These are phyloP conservation scores for Delia radicum DNA, from an alignment of 1,140 invertebrate species.

Conservation along the genomic window DNA sequence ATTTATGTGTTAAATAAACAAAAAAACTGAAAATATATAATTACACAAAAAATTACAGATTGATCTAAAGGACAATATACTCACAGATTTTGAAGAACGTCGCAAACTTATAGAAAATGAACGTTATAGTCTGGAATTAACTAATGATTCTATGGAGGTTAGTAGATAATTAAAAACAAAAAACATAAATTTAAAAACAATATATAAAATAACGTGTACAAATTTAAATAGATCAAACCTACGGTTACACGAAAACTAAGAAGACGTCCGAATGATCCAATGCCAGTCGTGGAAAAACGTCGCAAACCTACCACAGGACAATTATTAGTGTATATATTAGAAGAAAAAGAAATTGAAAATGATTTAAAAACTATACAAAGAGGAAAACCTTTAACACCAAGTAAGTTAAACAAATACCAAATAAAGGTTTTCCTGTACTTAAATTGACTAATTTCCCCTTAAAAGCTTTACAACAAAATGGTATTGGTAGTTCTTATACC, in stretches of 20 bases:
- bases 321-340: slow-evolving; percentile 81
- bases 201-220: neutral
- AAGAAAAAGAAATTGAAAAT: slow-evolving; percentile 85
- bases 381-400: slow-evolving; percentile 60
- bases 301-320: slow-evolving; percentile 74
- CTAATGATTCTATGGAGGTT: slow-evolving; percentile 82
- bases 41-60: slow-evolving; percentile 28
- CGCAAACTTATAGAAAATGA: slow-evolving; percentile 86
- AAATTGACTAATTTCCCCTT: neutral
- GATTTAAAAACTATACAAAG: slow-evolving; percentile 84
- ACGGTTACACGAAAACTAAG: slow-evolving; percentile 84
- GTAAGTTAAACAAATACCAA: slow-evolving; percentile 12
- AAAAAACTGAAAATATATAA: neutral
- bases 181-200: neutral
- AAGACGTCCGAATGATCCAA: slow-evolving; percentile 88
- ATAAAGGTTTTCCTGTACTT: no score
- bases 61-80: slow-evolving; percentile 85
- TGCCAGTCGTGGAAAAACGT: slow-evolving; percentile 80
- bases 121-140: slow-evolving; percentile 81
- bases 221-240: slow-evolving; percentile 61
- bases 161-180: no score
- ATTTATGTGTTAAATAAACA: no score
- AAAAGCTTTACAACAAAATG: slow-evolving; percentile 46
- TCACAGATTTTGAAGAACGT: slow-evolving; percentile 92
- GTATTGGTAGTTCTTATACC: slow-evolving; percentile 30